Evolutionary conservation across 2,797 vertebrate genomes (phyloP).

Genomic region (Enteromius mattozi): DNA sequence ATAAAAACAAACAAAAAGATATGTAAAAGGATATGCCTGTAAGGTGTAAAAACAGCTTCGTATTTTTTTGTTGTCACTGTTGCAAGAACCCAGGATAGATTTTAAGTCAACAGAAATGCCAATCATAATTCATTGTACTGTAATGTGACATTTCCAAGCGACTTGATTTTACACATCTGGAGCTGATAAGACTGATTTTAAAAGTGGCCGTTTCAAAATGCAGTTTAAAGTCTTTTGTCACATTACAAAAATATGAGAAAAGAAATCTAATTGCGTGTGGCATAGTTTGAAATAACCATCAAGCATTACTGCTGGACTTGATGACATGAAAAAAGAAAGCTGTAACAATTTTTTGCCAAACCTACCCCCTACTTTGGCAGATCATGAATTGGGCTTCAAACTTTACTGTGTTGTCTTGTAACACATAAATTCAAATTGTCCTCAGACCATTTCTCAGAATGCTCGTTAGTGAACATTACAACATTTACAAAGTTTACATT

Average conservation of each 20-base stretch:
- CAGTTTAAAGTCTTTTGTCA: neutral
- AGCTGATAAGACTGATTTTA: neutral
- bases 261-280: neutral
- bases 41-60: neutral
- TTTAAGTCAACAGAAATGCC: neutral
- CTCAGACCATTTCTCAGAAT: neutral
- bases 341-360: neutral
- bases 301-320: neutral
- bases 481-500: neutral
- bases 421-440: neutral
- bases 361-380: neutral
- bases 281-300: neutral
- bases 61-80: neutral
- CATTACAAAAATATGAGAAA: neutral
- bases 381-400: neutral
- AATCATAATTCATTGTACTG: neutral
- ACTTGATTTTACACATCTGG: neutral
- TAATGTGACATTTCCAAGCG: neutral
- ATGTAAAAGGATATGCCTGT: neutral
- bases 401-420: neutral
- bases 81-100: neutral
- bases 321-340: neutral
- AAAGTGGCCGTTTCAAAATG: neutral
- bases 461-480: neutral
- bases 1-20: neutral